phyloP scores from a whole-genome alignment of 37 sponge, comb jelly and placozoan genomes.

The Aphrocallistes beatrix region DNA sequence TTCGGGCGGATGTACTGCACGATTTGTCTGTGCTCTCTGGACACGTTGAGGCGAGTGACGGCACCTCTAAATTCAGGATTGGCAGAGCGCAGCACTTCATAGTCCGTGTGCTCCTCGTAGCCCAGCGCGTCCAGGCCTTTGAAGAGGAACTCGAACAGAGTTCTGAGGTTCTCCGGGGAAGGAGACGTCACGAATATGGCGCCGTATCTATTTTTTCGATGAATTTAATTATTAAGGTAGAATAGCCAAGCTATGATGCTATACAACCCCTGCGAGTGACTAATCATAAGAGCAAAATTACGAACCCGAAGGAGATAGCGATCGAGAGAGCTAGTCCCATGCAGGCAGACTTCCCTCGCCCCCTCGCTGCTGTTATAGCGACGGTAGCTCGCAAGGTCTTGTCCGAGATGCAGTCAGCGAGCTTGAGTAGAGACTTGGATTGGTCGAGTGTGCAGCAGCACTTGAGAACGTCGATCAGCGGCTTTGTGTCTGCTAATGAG shows the following conservation, averaged over 20 bases:
- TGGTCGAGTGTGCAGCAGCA: constrained; percentile 73
- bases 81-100: constrained; percentile 83
- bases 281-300: background rate
- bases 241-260: background rate
- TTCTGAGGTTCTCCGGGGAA: constrained; percentile 82
- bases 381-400: constrained; percentile 74
- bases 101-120: constrained; percentile 68
- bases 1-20: constrained; percentile 86
- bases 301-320: constrained; percentile 78
- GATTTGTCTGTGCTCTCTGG: constrained; percentile 83
- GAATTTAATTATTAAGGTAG: background rate
- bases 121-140: constrained; percentile 80
- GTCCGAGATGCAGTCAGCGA: constrained; percentile 86
- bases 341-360: constrained; percentile 91
- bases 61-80: constrained; percentile 78
- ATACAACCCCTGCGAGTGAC: background rate
- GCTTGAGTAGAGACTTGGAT: constrained; percentile 77
- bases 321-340: constrained; percentile 81
- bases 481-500: constrained; percentile 75
- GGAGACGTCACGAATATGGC: constrained; percentile 94
- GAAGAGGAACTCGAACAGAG: constrained; percentile 89
- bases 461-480: constrained; percentile 53
- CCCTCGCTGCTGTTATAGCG: constrained; percentile 89
- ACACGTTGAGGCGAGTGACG: constrained; percentile 81
- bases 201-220: constrained; percentile 47